Base-by-base conservation (phyloP, 1,140 invertebrate genomes). In the Scaptomyza montana region DNA sequence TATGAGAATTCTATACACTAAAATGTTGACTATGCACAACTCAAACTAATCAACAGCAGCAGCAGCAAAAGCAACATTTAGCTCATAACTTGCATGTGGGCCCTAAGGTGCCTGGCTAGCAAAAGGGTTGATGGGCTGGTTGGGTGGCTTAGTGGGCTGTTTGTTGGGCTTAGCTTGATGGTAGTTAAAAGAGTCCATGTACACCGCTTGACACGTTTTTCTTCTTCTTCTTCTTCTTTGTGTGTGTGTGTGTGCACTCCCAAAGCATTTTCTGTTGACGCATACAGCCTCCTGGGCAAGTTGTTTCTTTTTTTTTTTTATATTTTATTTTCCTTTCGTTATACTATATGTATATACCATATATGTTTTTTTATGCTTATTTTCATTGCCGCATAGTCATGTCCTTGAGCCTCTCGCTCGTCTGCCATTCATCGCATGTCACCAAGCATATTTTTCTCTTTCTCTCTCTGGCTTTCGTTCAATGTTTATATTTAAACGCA, bases 401-500 rank as follows among this genome's bases (percentile, higher is more conserved):
- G 72, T 70, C 61, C 73, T 70, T 71, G 67, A 72, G 61, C 55
- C 49, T 59, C 33, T 41, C 57, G 19, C 64, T 45, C 50, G 21
- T 25, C 21, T n/a, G 43, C 43, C 30, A 33, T 5, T 33, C 30
- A 33, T 33, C 30, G 5, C 30, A 33, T 33, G 30, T 33, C 30
- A 33, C 30, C 30, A 33, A 33, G 30, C 30, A 33, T 33, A 0
- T 7, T 33, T 12, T n/a, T 9, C 63, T 56, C 43, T 36, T 65
- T 63, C 3, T 2, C 43, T n/a, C 30, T n/a, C 30, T 9, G 28
- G 13, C 36, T 66, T 64, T 73, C 16, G 33, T 36, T 13, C 70
- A 61, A 62, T 75, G 57, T 78, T 78, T 84, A 84, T 84, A 85
- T 84, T 84, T 85, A 84, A 84, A 84, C 73, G 76, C 77, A 80